These are phyloP conservation scores for Suncus etruscus DNA, from an alignment of 2,113 vertebrate species.

Conservation along the genomic window DNA sequence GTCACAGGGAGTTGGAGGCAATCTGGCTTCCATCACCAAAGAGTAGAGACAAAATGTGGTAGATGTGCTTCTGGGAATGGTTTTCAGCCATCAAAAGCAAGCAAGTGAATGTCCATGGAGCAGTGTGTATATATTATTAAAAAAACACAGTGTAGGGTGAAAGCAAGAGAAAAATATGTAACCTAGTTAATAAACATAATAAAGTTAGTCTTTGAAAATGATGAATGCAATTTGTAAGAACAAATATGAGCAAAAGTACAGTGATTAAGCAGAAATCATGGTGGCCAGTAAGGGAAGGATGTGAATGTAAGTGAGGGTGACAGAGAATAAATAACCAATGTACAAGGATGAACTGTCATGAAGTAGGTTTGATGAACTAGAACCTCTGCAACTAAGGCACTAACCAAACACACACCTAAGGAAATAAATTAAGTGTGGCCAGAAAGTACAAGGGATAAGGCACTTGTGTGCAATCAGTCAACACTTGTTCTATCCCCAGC, in stretches of 20 bases:
- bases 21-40: constrained; percentile 53
- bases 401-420: constrained; percentile 55
- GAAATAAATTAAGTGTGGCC: constrained; percentile 9
- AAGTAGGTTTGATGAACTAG: constrained; percentile 56
- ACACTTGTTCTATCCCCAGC: no score
- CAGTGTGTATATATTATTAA: constrained; percentile 27
- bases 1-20: constrained; percentile 50
- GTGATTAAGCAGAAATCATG: constrained; percentile 34
- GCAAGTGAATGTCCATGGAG: not conserved
- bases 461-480: no score
- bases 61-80: not conserved
- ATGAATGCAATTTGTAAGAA: constrained; percentile 54
- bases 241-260: constrained; percentile 47
- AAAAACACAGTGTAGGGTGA: not conserved
- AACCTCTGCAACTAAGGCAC: constrained; percentile 22
- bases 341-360: not conserved
- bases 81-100: constrained; percentile 60
- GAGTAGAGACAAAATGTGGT: constrained; percentile 7
- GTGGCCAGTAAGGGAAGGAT: constrained; percentile 6
- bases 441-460: no score
- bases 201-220: constrained; percentile 17
- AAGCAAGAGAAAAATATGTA: constrained; percentile 28
- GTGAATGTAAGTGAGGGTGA: not conserved
- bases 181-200: constrained; percentile 28
- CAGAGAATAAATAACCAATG: constrained; percentile 58